Evolutionary conservation across 1,140 invertebrate genomes (phyloP).

Genomic region (Bombus balteatus): DNA sequence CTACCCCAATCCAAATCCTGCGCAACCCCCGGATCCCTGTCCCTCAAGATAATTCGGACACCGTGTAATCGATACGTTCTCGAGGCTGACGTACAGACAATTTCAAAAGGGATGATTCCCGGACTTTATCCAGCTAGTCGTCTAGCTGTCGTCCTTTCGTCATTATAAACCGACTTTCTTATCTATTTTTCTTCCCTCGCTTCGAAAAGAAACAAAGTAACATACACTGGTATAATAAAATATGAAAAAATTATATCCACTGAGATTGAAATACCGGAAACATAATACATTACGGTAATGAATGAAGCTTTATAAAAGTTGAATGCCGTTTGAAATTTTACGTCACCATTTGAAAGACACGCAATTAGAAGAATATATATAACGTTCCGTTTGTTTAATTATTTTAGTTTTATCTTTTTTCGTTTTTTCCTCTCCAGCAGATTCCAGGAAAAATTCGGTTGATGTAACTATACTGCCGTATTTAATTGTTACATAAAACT

Average conservation of each 20-base stretch:
- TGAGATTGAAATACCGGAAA: not conserved
- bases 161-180: conserved; percentile 37
- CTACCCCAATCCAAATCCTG: conserved; percentile 74
- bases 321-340: not conserved
- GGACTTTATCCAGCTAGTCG: conserved; percentile 14
- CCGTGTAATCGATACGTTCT: conserved; percentile 77
- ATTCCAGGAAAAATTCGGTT: not conserved
- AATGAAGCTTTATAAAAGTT: not conserved
- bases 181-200: not conserved
- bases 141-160: conserved; percentile 29
- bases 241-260: not conserved
- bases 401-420: too few relatives aligned
- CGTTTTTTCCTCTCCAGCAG: not conserved
- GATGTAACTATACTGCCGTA: too few relatives aligned
- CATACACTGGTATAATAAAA: not conserved
- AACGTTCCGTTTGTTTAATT: not conserved
- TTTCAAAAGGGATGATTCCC: conserved; percentile 69
- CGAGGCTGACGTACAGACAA: conserved; percentile 69
- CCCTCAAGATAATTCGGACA: conserved; percentile 78
- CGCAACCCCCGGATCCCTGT: conserved; percentile 70
- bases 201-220: not conserved
- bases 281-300: not conserved
- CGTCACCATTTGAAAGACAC: not conserved
- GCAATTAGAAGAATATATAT: not conserved
- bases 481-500: too few relatives aligned